Evolutionary conservation across 2,797 vertebrate genomes (phyloP).

Genomic region (Tadarida brasiliensis): DNA sequence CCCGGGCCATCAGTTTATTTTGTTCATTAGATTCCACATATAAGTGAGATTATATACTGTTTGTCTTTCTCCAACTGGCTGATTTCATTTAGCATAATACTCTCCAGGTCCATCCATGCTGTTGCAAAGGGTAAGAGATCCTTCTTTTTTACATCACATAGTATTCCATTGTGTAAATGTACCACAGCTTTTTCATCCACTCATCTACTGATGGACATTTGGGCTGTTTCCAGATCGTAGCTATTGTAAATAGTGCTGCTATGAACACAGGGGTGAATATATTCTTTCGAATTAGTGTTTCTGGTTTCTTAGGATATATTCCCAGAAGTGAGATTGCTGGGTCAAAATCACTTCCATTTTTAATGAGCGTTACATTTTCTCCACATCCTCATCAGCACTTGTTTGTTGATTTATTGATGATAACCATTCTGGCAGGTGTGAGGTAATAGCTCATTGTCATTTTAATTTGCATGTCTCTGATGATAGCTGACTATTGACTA

Average conservation of each 20-base stretch:
- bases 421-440: neutral
- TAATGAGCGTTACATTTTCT: neutral
- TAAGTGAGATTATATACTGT: neutral
- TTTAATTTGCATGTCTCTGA: neutral
- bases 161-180: no score
- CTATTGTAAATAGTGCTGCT: no score
- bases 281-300: no score
- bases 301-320: no score
- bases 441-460: neutral
- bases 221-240: no score
- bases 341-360: no score
- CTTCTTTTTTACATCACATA: neutral
- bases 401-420: neutral
- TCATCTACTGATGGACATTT: no score
- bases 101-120: neutral
- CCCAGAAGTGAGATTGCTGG: no score
- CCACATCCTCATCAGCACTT: neutral
- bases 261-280: no score
- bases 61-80: neutral
- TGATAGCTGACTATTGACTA: neutral
- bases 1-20: neutral
- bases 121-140: neutral
- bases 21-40: neutral
- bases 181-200: no score
- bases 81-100: neutral